Conservation (phyloP, 2,113 vertebrate genomes). For the Hucho hucho region DNA sequence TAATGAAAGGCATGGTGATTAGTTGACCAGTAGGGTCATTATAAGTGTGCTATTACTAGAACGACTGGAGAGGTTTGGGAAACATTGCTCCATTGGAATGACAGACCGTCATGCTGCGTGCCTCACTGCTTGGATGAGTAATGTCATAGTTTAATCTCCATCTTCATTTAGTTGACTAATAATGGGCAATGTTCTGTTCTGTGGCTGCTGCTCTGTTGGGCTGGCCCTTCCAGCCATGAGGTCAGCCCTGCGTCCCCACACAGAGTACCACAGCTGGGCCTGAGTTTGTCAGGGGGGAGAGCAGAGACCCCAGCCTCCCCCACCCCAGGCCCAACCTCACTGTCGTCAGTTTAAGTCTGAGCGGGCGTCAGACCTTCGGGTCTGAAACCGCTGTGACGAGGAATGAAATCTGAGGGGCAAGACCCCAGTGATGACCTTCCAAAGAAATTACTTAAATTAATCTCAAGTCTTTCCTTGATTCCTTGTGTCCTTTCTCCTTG, state of each 20-base stretch:
- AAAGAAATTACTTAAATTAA: background rate
- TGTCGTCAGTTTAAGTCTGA: conserved; percentile 70
- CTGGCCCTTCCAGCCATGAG: conserved; percentile 37
- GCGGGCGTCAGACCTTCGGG: conserved; percentile 3
- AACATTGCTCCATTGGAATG: too few relatives aligned
- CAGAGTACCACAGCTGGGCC: conserved; percentile 56
- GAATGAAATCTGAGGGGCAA: conserved; percentile 56
- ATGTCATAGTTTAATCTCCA: too few relatives aligned
- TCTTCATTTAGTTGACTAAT: background rate
- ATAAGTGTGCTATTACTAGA: too few relatives aligned
- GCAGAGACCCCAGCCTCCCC: conserved; percentile 32
- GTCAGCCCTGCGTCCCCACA: conserved; percentile 52
- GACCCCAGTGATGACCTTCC: conserved; percentile 56
- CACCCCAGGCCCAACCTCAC: conserved; percentile 41
- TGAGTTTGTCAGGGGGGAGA: conserved; percentile 18
- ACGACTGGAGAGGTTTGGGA: too few relatives aligned
- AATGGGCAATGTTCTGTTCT: conserved; percentile 2
- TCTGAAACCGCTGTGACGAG: conserved; percentile 43
- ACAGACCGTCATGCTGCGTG: too few relatives aligned
- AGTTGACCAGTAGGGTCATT: too few relatives aligned
- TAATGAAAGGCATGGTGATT: too few relatives aligned
- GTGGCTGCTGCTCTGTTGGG: conserved; percentile 54
- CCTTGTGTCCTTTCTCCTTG: background rate
- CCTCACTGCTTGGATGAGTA: too few relatives aligned
- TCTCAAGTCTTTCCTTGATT: too few relatives aligned